phyloP scores from a whole-genome alignment of 2,113 vertebrate species.

The Sinocyclocheilus anshuiensis region DNA sequence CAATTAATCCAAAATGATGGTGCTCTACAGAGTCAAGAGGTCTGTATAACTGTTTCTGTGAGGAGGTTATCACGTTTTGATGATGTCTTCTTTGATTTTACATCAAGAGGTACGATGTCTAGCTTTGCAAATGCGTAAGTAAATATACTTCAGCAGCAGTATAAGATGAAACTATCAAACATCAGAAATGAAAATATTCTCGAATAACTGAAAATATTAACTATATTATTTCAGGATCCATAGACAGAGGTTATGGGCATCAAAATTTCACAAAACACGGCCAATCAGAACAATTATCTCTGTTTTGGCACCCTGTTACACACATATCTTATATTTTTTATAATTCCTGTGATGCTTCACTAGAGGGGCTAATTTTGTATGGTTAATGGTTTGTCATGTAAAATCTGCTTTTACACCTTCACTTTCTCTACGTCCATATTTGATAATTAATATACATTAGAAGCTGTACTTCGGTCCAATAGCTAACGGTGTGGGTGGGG shows the following conservation, averaged over 20 bases:
- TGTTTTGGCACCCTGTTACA: no score
- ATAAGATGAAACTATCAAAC: not conserved
- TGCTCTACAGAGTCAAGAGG: constrained; percentile 47
- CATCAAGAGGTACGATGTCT: constrained; percentile 49
- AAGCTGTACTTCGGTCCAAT: not conserved
- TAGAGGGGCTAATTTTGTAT: not conserved
- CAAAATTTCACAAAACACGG: not conserved
- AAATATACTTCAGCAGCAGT: not conserved
- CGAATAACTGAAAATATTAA: not conserved
- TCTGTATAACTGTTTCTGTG: not conserved
- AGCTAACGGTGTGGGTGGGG: not conserved
- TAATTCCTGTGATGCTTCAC: not conserved
- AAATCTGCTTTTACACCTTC: not conserved
- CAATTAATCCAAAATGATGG: no score
- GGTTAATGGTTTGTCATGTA: not conserved
- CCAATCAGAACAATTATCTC: no score
- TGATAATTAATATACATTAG: not conserved
- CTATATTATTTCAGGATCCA: constrained; percentile 31
- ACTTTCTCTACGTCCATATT: not conserved
- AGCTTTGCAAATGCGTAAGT: not conserved
- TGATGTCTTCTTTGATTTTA: constrained; percentile 69
- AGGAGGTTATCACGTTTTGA: constrained; percentile 55
- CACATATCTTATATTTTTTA: no score
- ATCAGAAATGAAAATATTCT: no score
- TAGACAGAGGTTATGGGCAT: not conserved